Evolutionary conservation across 1,140 invertebrate genomes (phyloP), one percentile per base, ranked within the genome.

Genomic region (Drosophila mayri): DNA sequence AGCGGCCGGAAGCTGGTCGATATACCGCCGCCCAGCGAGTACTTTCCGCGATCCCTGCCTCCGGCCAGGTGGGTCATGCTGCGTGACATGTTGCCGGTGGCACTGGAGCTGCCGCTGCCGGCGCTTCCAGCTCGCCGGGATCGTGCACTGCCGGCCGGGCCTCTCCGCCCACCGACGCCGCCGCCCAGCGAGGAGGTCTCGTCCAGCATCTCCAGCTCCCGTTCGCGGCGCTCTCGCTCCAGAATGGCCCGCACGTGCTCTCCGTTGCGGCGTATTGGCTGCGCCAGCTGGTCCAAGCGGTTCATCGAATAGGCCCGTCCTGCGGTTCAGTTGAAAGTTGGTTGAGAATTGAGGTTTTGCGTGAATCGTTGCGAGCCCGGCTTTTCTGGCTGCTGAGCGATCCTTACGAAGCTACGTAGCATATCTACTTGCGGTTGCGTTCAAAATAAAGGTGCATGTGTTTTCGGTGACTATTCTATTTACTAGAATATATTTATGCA

Each of bases 241-340:
- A 91, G 66, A 54, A 91, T 85, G 50, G 92, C 80, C 81, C 81
- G 86, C 50, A 93, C 83, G 61, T 93, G 92, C 67, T 93, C 94
- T 72, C 93, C 92, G 82, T 93, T 93, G 79, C 93, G 94, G 86
- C 94, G 94, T 67, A 96, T 94, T 61, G 97, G 96, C 93, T 95
- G 95, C 81, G 96, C 94, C 93, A 97, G 94, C 91, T 96, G 95
- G 94, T 98, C 97, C 94, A 98, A 95, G 86, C 97, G 95, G 84
- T 97, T 97, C 97, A 98, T 97, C 91, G 97, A 98, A 94, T 96
- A 96, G 84, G 97, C 97, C 95, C 97, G 97, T 83, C 92, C 92
- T 92, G 68, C 49, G 60, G 57, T 73, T 70, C 50, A 81, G 79
- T 83, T 78, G 61, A 84, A 88, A 81, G 68, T 83, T 71, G 58